Evolutionary conservation across 2,113 vertebrate genomes (phyloP).

Genomic region (Sylvilagus bachmani): DNA sequence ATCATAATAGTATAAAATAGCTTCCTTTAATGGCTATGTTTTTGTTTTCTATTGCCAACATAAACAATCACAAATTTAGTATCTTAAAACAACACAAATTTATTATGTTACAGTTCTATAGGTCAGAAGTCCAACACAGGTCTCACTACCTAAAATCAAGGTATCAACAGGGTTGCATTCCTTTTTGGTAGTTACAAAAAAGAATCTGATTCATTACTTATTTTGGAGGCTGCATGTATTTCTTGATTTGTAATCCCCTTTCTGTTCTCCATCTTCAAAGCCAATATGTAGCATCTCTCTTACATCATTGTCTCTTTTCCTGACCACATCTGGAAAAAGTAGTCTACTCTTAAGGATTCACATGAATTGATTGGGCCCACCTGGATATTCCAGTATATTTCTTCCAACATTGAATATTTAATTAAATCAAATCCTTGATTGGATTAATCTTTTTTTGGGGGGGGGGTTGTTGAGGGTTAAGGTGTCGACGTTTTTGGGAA

Average conservation of each 20-base stretch:
- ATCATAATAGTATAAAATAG: background rate
- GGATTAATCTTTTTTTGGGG: background rate
- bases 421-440: background rate
- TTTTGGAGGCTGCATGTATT: background rate
- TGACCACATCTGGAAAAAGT: background rate
- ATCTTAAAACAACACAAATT: constrained; percentile 4
- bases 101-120: background rate
- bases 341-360: background rate
- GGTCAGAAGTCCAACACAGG: background rate
- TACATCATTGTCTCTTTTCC: background rate
- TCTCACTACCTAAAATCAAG: background rate
- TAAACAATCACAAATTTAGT: background rate
- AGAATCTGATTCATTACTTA: background rate
- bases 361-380: background rate
- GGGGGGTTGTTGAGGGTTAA: background rate
- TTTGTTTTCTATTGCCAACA: background rate
- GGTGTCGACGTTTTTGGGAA: background rate
- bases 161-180: background rate
- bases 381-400: background rate
- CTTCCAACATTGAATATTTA: background rate
- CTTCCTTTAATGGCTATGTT: background rate
- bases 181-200: background rate
- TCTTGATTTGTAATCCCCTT: background rate
- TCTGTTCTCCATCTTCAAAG: background rate
- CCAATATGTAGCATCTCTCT: background rate